phyloP scores from a whole-genome alignment of 2,797 vertebrate genomes.

The Enoplosus armatus region DNA sequence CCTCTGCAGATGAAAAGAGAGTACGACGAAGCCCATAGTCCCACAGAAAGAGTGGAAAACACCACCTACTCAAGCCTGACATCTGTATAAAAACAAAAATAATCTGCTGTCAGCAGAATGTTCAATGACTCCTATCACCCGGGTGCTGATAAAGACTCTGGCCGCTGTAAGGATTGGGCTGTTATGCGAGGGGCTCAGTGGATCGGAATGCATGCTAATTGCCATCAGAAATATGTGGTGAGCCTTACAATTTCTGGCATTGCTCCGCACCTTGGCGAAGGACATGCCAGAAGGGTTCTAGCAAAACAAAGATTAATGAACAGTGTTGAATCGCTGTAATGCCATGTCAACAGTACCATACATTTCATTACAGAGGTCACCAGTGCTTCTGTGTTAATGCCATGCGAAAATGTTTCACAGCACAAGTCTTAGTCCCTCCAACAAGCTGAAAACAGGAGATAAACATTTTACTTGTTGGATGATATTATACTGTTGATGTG shows the following conservation, averaged over 20 bases:
- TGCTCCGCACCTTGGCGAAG: conserved; percentile 83
- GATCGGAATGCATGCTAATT: conserved; percentile 99
- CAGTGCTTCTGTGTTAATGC: conserved; percentile 78
- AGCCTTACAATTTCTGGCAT: conserved; percentile 84
- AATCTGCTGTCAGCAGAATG: conserved; percentile 93
- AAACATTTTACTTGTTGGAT: conserved; percentile 82
- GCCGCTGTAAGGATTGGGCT: conserved; percentile 87
- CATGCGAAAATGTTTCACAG: conserved; percentile 75
- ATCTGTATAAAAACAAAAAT: conserved; percentile 93
- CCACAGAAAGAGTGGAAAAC: conserved; percentile 83
- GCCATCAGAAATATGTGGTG: conserved; percentile 88
- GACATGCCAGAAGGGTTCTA: conserved; percentile 82
- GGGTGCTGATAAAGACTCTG: conserved; percentile 84
- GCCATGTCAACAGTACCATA: conserved; percentile 85
- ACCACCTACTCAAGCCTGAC: conserved; percentile 88
- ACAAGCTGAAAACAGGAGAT: conserved; percentile 80
- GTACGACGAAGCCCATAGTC: conserved; percentile 46
- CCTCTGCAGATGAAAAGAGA: conserved; percentile 55
- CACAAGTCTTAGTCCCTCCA: conserved; percentile 70
- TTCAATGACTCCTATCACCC: conserved; percentile 90
- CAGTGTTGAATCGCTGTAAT: conserved; percentile 84
- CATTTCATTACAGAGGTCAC: conserved; percentile 85
- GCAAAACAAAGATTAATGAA: conserved; percentile 88
- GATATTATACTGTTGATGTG: conserved; percentile 74
- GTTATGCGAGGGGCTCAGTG: conserved; percentile 91